Evolutionary conservation across 2,113 vertebrate species (phyloP).

Genomic region (Poeciliopsis prolifica): DNA sequence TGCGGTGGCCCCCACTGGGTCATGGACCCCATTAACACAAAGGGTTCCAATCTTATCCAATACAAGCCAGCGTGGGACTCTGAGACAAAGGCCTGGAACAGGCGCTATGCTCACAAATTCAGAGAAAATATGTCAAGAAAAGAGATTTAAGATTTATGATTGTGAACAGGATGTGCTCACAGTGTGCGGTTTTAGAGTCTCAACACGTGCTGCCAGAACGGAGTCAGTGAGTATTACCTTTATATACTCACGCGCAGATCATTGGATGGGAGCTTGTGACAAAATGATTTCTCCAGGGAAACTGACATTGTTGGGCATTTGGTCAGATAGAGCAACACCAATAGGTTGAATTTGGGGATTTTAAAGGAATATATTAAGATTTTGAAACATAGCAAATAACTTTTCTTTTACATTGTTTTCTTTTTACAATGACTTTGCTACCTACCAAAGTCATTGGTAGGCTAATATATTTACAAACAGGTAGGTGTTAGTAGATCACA

Average conservation of each 20-base stretch:
- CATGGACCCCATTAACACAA: slow-evolving; percentile 68
- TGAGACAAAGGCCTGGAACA: slow-evolving; percentile 49
- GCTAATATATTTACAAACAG: too few relatives aligned
- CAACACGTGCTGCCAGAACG: slow-evolving; percentile 36
- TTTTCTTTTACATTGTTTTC: too few relatives aligned
- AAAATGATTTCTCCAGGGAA: slow-evolving; percentile 15
- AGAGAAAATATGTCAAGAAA: slow-evolving; percentile 18
- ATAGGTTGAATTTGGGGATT: background rate
- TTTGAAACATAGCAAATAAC: background rate
- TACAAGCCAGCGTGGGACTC: slow-evolving; percentile 30
- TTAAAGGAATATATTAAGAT: background rate
- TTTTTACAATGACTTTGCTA: too few relatives aligned
- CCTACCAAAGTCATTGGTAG: too few relatives aligned
- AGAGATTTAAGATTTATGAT: slow-evolving; percentile 50
- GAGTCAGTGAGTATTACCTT: slow-evolving; percentile 39
- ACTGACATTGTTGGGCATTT: background rate
- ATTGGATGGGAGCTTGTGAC: slow-evolving; percentile 2
- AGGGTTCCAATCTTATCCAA: slow-evolving; percentile 74
- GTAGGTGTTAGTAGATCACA: too few relatives aligned
- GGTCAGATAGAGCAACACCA: slow-evolving; percentile 4
- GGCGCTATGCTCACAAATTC: slow-evolving; percentile 54
- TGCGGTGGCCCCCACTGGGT: slow-evolving; percentile 46
- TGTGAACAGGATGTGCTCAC: slow-evolving; percentile 27
- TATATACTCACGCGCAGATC: slow-evolving; percentile 31
- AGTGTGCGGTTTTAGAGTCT: slow-evolving; percentile 39